Conservation (phyloP, 2,888 invertebrate species). For the Eilema depressum region DNA sequence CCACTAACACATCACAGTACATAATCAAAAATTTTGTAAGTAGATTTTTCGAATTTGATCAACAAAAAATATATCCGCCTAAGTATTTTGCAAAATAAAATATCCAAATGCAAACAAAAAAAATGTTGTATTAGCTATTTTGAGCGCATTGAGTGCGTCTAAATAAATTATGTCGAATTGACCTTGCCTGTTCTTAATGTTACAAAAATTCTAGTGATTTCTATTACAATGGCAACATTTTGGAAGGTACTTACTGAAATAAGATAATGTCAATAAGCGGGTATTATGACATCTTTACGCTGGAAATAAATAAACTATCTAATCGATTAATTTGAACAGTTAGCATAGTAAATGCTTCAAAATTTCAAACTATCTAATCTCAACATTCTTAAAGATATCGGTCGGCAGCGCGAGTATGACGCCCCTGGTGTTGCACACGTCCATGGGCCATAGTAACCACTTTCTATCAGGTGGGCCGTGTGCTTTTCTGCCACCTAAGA, state of each 20-base stretch:
- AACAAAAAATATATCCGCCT: slow-evolving; percentile 48
- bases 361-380: too few relatives aligned
- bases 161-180: neutral
- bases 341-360: too few relatives aligned
- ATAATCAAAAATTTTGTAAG: slow-evolving; percentile 47
- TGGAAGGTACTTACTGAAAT: neutral
- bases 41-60: slow-evolving; percentile 36
- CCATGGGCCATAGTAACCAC: too few relatives aligned
- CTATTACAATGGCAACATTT: slow-evolving; percentile 1
- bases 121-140: slow-evolving; percentile 31
- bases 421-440: too few relatives aligned
- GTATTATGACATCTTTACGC: neutral
- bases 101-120: slow-evolving; percentile 34
- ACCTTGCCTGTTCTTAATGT: slow-evolving; percentile 7
- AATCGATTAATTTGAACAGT: too few relatives aligned
- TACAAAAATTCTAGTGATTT: neutral
- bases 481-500: too few relatives aligned
- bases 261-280: neutral
- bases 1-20: slow-evolving; percentile 36
- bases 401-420: too few relatives aligned
- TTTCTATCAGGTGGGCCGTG: too few relatives aligned
- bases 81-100: slow-evolving; percentile 38
- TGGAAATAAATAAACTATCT: slow-evolving; percentile 5
- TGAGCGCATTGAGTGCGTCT: slow-evolving; percentile 6
- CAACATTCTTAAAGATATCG: too few relatives aligned